Evolutionary conservation across 2,888 invertebrate species (phyloP), one percentile per base, ranked within the genome.

Genomic region (Nemotelus pantherinus): DNA sequence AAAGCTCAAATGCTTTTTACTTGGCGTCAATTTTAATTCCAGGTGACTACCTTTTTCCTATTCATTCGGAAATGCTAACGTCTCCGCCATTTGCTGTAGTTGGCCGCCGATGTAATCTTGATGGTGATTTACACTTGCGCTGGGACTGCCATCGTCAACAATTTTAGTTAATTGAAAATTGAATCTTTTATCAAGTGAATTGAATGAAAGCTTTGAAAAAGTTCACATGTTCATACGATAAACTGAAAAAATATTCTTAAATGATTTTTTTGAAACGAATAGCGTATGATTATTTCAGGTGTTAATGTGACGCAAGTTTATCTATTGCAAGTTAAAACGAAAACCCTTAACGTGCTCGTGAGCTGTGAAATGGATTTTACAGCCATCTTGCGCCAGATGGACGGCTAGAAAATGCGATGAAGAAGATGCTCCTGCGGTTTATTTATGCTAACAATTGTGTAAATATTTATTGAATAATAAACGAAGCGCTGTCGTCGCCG

Each of bases 401-500:
- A 65, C 45, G 65, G 2, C 44, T 65, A 47, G 10, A 44, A 65
- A 65, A 47, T 65, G 45, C 10, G 47, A 5, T 25, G 41, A 71
- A 72, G 60, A 44, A 72, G 60, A 63, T 47, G 63, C 47, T 74
- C 48, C 48, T 74, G 63, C 47, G 77, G 77, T 77, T 79, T 77
- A 79, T 79, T 79, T 79, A 79, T 79, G 79, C 77, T 79, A 79
- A 79, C 79, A 79, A 79, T 79, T 74, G 79, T 79, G 79, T 79
- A 79, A 79, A 79, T 79, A 79, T 79, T 77, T 79, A 79, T 79
- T 77, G 79, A 79, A 79, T 79, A 79, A 79, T 77, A 79, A 79
- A 79, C 74, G 72, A 79, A 63, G 53, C 57, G 60, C 47, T 68
- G 64, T 4, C 41, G 70, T 10, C 53, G 41, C 25, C 39, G 5